phyloP scores from a whole-genome alignment of 2,888 invertebrate species.

The Ellobium chinense region DNA sequence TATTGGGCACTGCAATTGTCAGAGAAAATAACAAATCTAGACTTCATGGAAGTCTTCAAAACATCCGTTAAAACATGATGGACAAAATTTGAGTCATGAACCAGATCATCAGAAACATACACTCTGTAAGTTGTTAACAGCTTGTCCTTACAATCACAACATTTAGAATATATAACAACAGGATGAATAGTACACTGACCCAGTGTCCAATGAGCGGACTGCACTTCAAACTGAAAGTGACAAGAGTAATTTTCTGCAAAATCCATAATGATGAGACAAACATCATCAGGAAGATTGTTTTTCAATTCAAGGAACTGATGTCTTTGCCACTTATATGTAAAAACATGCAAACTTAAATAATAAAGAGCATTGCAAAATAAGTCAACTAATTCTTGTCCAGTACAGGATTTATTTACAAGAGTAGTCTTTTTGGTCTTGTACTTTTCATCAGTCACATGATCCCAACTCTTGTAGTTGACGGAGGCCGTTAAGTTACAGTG shows the following conservation, averaged over 20 bases:
- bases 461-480: background rate
- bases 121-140: background rate
- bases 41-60: background rate
- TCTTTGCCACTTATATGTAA: background rate
- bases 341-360: background rate
- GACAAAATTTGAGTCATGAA: constrained; percentile 3
- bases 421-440: background rate
- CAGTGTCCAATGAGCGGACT: background rate
- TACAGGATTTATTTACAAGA: background rate
- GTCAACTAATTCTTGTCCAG: background rate
- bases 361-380: background rate
- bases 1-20: constrained; percentile 21
- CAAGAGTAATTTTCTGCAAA: constrained; percentile 4
- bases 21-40: constrained; percentile 9
- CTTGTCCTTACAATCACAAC: background rate
- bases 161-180: background rate
- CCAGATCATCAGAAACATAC: background rate
- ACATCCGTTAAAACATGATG: background rate
- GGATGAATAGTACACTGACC: background rate
- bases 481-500: background rate
- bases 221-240: background rate
- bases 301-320: background rate
- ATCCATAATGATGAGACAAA: background rate
- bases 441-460: background rate
- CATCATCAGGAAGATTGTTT: background rate